Conservation (phyloP, 2,797 vertebrate genomes). For the Muscicapa striata region DNA sequence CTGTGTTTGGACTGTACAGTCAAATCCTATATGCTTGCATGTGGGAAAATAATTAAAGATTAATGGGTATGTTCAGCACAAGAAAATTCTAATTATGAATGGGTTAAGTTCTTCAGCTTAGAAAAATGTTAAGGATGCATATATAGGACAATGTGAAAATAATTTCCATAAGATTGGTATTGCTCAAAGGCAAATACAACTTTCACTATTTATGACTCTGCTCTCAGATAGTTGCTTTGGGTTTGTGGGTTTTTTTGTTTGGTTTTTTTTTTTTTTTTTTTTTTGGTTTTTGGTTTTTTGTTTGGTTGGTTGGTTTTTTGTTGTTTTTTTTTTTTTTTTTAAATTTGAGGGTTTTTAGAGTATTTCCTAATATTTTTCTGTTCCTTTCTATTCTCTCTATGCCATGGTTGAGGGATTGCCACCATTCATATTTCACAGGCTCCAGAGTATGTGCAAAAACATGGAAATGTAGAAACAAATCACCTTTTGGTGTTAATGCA, state of each 20-base stretch:
- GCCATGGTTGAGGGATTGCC: conserved; percentile 9
- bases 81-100: neutral
- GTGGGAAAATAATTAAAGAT: conserved; percentile 17
- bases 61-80: neutral
- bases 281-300: neutral
- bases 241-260: neutral
- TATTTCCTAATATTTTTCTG: conserved; percentile 23
- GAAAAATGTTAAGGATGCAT: neutral
- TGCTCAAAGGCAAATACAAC: conserved; percentile 20
- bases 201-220: conserved; percentile 1
- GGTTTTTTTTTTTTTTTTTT: too few relatives aligned
- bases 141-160: neutral
- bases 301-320: neutral
- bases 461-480: conserved; percentile 60
- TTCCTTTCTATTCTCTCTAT: neutral
- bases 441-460: conserved; percentile 50
- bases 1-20: neutral
- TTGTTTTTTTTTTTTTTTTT: neutral
- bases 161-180: neutral
- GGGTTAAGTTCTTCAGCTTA: neutral
- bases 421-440: conserved; percentile 70
- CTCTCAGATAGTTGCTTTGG: neutral
- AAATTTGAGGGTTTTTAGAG: neutral
- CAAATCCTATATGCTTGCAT: neutral
- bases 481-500: conserved; percentile 38